These are phyloP conservation scores for Ceuthmochares aereus DNA, from an alignment of 2,113 vertebrate genomes.

Conservation along the genomic window DNA sequence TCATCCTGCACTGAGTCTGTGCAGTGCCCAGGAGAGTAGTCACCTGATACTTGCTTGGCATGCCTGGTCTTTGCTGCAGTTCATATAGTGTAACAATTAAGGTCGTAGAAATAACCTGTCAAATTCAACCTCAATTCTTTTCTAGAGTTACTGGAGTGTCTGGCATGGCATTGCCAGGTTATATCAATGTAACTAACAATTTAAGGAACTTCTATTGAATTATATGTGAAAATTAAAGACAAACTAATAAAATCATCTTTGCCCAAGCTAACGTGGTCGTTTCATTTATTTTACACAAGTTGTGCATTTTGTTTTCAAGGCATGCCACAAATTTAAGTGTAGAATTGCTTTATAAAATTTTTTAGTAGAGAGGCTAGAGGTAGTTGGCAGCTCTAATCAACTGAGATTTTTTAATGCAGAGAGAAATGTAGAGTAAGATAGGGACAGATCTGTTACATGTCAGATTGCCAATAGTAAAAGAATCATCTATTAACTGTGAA, in stretches of 20 bases:
- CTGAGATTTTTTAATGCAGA: neutral
- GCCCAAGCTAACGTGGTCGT: neutral
- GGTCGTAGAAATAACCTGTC: neutral
- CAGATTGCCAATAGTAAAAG: neutral
- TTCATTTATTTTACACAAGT: neutral
- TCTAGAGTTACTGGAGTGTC: neutral
- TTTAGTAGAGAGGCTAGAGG: neutral
- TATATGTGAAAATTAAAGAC: neutral
- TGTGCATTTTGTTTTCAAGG: neutral
- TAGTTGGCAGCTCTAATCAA: neutral
- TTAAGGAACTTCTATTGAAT: neutral
- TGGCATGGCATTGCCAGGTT: neutral
- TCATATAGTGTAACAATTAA: neutral
- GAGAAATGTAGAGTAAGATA: neutral
- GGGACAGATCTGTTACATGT: neutral
- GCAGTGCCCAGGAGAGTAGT: too few species aligned
- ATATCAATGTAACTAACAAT: neutral
- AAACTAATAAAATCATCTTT: neutral
- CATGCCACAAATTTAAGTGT: neutral
- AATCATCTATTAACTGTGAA: neutral
- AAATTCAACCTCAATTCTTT: neutral
- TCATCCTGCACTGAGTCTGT: neutral
- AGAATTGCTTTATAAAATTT: neutral
- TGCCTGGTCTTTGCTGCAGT: neutral
- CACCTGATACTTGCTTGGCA: neutral